phyloP scores from a whole-genome alignment of 2,888 invertebrate genomes.

The Sipunculus nudus region DNA sequence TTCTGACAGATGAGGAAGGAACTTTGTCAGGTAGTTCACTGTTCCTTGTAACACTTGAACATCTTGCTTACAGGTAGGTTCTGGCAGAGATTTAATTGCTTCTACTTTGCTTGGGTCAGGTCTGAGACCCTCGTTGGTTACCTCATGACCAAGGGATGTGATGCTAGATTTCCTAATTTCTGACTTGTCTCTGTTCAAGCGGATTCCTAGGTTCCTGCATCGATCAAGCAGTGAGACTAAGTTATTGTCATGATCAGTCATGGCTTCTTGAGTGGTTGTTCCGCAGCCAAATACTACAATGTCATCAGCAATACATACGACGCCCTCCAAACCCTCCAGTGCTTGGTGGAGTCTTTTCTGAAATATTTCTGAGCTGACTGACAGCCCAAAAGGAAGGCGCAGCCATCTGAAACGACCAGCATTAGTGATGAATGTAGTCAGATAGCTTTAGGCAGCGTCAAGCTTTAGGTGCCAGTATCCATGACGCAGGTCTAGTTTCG shows the following conservation, averaged over 20 bases:
- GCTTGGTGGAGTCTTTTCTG: slow-evolving; percentile 31
- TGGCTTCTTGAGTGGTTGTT: too few relatives aligned
- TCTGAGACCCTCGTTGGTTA: slow-evolving; percentile 27
- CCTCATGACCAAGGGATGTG: slow-evolving; percentile 29
- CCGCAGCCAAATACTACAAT: slow-evolving; percentile 31
- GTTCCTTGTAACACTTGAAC: slow-evolving; percentile 35
- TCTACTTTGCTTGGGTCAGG: slow-evolving; percentile 32
- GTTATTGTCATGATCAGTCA: slow-evolving; percentile 26
- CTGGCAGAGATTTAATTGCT: slow-evolving; percentile 28
- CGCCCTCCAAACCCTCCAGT: slow-evolving; percentile 29
- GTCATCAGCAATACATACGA: slow-evolving; percentile 34
- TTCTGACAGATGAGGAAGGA: slow-evolving; percentile 26
- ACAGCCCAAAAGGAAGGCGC: slow-evolving; percentile 35
- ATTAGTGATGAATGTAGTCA: slow-evolving; percentile 31
- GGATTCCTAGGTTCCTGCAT: slow-evolving; percentile 26
- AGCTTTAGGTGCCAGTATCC: slow-evolving; percentile 37
- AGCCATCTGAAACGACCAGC: slow-evolving; percentile 35
- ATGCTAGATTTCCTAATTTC: slow-evolving; percentile 11
- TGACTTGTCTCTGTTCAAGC: slow-evolving; percentile 22
- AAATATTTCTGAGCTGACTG: slow-evolving; percentile 34
- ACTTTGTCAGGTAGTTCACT: slow-evolving; percentile 22
- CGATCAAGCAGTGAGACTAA: slow-evolving; percentile 16
- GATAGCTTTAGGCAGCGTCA: slow-evolving; percentile 28
- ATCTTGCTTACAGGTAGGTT: slow-evolving; percentile 22
- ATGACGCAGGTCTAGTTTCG: slow-evolving; percentile 30